Evolutionary conservation across 1,140 invertebrate species (phyloP), one percentile per base, ranked within the genome.

Genomic region (Anadara kagoshimensis): DNA sequence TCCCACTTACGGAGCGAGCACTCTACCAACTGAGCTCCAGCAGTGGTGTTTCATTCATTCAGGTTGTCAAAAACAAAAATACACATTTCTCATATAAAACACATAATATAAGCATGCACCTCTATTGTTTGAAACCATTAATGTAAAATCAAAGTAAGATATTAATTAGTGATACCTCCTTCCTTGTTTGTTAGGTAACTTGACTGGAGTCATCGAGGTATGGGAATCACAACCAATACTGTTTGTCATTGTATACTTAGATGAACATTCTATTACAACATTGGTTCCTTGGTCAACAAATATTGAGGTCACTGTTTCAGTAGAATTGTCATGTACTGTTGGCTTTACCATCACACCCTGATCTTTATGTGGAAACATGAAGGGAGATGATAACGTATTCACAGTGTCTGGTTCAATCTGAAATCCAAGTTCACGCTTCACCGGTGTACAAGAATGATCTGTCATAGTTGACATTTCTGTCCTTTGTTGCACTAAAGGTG

Each of bases 201-300:
- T 83, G 1, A 83, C 29, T 51, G 82, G 82, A 41, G 82, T 83
- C 82, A 83, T 83, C 5, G 69, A 56, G 8, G 82, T 81, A 36
- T 57, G 66, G 18, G 44, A 66, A 45, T 49, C 71, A 0, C 44
- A n/a, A 56, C 70, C 51, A 8, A 64, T 41, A 51, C 22, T 49
- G 10, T 65, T 54, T 22, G 64, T 63, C 74, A 76, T 76, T n/a
- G 73, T 75, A n/a, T 47, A 43, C n/a, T 51, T 62, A 8, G 66
- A 22, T 18, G 29, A 24, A n/a, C 58, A 54, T 18, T 63, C 66
- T 24, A 67, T 66, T 29, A 45, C 20, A 16, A 69, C 66, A 49
- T 57, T 43, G 10, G 67, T 43, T 29, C 44, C 63, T 20, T 62
- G 51, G 11, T 70, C 68, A 5, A 45, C n/a, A 8, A 26, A 51